A percentile compares a stretch with the other conserved stretches of the same genome.
These are phyloP conservation scores for Gastrophysa polygoni DNA, from an alignment of 2,888 invertebrate genomes.

Conservation along the genomic window DNA sequence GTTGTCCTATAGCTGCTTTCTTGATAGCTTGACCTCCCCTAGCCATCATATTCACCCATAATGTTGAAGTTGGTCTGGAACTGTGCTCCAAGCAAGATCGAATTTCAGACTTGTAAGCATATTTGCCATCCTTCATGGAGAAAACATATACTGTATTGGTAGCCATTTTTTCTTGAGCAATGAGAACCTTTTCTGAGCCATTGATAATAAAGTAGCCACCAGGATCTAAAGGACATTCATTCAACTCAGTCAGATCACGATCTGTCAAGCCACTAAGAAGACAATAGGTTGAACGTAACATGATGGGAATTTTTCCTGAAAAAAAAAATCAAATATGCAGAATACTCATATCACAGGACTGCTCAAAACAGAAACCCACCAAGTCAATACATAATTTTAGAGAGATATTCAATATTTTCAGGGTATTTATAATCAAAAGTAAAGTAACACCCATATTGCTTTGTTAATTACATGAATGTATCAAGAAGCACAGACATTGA, in stretches of 20 bases:
- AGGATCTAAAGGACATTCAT: slow-evolving; percentile 98
- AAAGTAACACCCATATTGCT: no score
- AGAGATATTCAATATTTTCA: not conserved
- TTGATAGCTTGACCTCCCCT: slow-evolving; percentile 98
- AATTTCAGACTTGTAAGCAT: slow-evolving; percentile 98
- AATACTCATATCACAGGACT: not conserved
- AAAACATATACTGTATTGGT: slow-evolving; percentile 99
- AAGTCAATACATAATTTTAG: no score
- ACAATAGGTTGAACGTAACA: slow-evolving; percentile 98
- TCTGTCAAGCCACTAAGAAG: slow-evolving; percentile 92
- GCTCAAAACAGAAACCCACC: no score
- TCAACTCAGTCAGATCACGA: slow-evolving; percentile 98
- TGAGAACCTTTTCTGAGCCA: slow-evolving; percentile 91
- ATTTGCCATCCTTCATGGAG: slow-evolving; percentile 99
- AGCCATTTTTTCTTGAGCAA: slow-evolving; percentile 99
- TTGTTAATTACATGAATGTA: no score
- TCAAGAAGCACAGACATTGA: no score
- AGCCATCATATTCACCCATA: slow-evolving; percentile 99
- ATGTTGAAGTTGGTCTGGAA: slow-evolving; percentile 94
- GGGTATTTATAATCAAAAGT: not conserved
- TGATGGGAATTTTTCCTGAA: slow-evolving; percentile 92
- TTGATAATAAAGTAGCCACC: slow-evolving; percentile 99
- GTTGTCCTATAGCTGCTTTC: slow-evolving; percentile 97
- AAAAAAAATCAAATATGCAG: slow-evolving; percentile 5
- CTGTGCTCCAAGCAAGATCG: slow-evolving; percentile 92